These are phyloP conservation scores for Hafferia zeledoni DNA, from an alignment of 2,797 vertebrate genomes.

Conservation along the genomic window DNA sequence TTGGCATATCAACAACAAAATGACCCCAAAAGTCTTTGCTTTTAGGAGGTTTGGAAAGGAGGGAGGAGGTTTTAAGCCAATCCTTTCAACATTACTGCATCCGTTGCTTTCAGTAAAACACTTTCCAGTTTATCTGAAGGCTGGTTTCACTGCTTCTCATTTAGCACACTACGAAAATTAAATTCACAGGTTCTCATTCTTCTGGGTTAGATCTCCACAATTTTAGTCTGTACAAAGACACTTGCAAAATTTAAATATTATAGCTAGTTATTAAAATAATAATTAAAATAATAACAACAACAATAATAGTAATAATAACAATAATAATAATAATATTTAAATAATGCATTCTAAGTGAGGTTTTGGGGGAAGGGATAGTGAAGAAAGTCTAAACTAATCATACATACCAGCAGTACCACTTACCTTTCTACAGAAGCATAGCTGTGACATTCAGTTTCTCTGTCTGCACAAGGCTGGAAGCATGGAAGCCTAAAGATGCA, in stretches of 20 bases:
- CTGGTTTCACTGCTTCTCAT: background rate
- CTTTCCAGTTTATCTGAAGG: background rate
- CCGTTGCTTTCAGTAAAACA: background rate
- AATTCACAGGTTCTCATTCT: background rate
- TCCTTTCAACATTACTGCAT: background rate
- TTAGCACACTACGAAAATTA: background rate
- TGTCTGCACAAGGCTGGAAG: background rate
- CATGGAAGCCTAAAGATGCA: slow-evolving; percentile 9
- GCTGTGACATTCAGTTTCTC: background rate
- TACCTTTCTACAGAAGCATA: slow-evolving; percentile 1
- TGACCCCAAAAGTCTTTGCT: background rate
- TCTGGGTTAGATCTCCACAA: background rate
- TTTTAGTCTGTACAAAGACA: background rate
- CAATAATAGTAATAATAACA: too few species aligned
- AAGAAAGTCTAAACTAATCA: background rate
- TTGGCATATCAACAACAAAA: background rate
- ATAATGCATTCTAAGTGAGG: background rate
- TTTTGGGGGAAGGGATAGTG: background rate
- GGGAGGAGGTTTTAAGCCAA: background rate
- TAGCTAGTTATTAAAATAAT: background rate
- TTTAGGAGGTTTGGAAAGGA: background rate
- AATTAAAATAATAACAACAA: too few species aligned
- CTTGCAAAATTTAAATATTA: background rate
- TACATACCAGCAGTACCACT: background rate
- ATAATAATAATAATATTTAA: background rate